Evolutionary conservation across 2,888 invertebrate species (phyloP).

Genomic region (Leucophenga maculata): DNA sequence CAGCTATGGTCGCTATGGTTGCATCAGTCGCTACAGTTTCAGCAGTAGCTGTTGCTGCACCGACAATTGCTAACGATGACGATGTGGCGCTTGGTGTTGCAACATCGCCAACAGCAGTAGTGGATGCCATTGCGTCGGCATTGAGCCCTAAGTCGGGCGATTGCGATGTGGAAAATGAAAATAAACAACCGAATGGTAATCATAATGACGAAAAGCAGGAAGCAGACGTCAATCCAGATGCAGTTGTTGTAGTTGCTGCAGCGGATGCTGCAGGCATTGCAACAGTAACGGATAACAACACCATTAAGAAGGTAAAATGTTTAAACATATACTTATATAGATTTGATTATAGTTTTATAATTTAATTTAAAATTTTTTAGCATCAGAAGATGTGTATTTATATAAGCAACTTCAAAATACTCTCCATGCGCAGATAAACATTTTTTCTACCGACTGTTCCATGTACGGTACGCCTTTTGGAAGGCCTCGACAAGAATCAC

Average conservation of each 20-base stretch:
- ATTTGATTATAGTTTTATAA: background rate
- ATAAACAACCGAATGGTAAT: slow-evolving; percentile 9
- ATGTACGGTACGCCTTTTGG: too few relatives aligned
- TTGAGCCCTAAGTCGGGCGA: slow-evolving; percentile 25
- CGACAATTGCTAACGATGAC: slow-evolving; percentile 37
- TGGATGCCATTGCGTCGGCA: slow-evolving; percentile 37
- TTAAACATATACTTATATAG: background rate
- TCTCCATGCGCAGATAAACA: too few relatives aligned
- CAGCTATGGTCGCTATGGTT: too few relatives aligned
- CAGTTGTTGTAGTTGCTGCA: background rate
- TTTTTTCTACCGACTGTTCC: too few relatives aligned
- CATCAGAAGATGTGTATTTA: too few relatives aligned
- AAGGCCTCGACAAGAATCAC: too few relatives aligned
- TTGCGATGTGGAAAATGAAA: background rate
- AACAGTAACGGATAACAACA: slow-evolving; percentile 43
- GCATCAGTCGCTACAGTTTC: slow-evolving; percentile 61
- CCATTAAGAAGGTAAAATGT: slow-evolving; percentile 50
- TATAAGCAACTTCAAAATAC: too few relatives aligned
- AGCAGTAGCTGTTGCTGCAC: slow-evolving; percentile 61
- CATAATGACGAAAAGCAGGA: slow-evolving; percentile 1
- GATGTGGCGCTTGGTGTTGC: slow-evolving; percentile 29
- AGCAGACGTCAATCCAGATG: slow-evolving; percentile 5
- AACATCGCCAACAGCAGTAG: slow-evolving; percentile 29
- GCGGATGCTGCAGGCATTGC: background rate
- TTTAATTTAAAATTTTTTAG: background rate